phyloP scores from a whole-genome alignment of 2,888 invertebrate species.

The Drosophila borborema region DNA sequence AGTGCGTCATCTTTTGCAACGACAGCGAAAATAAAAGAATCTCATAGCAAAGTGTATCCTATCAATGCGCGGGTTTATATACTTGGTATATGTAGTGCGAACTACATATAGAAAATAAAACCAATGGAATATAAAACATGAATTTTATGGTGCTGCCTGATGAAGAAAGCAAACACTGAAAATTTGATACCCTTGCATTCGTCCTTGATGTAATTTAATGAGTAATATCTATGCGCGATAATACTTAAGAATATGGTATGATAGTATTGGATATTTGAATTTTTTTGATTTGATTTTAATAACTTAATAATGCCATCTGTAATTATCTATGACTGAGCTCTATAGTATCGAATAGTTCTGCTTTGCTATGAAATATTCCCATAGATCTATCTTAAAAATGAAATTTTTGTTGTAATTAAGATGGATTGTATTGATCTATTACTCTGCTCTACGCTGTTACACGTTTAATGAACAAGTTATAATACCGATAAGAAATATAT shows the following conservation, averaged over 20 bases:
- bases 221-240: background rate
- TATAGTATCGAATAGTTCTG: background rate
- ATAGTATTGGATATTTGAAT: too few species aligned
- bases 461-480: background rate
- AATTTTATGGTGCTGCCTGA: background rate
- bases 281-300: too few species aligned
- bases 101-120: slow-evolving; percentile 1
- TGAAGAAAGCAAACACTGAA: background rate
- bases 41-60: background rate
- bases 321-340: too few species aligned
- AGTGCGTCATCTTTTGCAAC: slow-evolving; percentile 21
- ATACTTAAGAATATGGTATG: background rate
- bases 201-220: background rate
- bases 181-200: background rate
- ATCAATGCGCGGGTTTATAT: background rate
- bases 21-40: slow-evolving; percentile 8
- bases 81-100: background rate
- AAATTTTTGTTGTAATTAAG: background rate
- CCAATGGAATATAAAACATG: background rate
- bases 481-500: background rate
- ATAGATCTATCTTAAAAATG: background rate
- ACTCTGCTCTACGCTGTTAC: background rate
- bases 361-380: background rate
- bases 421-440: background rate
- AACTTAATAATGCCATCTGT: too few species aligned